Percentiles rank a stretch among this genome's conserved stretches.
Conservation (phyloP, 2,888 invertebrate species). For the Patella depressa region DNA sequence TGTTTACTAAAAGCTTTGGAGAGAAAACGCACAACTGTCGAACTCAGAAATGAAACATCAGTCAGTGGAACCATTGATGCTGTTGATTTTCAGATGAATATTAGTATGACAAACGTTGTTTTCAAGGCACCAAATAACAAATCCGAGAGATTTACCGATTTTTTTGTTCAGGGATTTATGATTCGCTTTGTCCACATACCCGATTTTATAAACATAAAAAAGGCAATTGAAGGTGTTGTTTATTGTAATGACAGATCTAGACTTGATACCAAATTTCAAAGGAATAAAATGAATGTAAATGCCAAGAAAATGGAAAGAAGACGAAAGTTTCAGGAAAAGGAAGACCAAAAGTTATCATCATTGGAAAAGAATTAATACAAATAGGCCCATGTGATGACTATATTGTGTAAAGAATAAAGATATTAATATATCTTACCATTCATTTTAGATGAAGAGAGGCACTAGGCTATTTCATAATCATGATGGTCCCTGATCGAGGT, state of each 20-base stretch:
- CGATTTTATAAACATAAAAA: conserved; percentile 61
- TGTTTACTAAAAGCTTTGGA: conserved; percentile 59
- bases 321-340: conserved; percentile 1
- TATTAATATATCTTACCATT: too few relatives aligned
- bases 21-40: conserved; percentile 56
- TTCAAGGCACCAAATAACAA: conserved; percentile 41
- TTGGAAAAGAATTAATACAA: too few relatives aligned
- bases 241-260: background rate
- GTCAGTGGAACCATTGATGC: conserved; percentile 51
- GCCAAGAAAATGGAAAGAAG: conserved; percentile 3
- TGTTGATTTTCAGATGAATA: conserved; percentile 61
- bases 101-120: conserved; percentile 51
- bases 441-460: too few relatives aligned
- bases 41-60: conserved; percentile 58
- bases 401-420: too few relatives aligned
- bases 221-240: conserved; percentile 45
- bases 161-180: conserved; percentile 60
- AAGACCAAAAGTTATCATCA: background rate
- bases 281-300: background rate
- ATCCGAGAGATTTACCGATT: conserved; percentile 41
- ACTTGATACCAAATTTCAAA: background rate
- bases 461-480: too few relatives aligned
- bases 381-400: too few relatives aligned
- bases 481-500: too few relatives aligned
- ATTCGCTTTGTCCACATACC: conserved; percentile 67